Percentiles rank a stretch among this genome's conserved stretches.
phyloP scores from a whole-genome alignment of 2,888 invertebrate genomes.

The Neria commutata region DNA sequence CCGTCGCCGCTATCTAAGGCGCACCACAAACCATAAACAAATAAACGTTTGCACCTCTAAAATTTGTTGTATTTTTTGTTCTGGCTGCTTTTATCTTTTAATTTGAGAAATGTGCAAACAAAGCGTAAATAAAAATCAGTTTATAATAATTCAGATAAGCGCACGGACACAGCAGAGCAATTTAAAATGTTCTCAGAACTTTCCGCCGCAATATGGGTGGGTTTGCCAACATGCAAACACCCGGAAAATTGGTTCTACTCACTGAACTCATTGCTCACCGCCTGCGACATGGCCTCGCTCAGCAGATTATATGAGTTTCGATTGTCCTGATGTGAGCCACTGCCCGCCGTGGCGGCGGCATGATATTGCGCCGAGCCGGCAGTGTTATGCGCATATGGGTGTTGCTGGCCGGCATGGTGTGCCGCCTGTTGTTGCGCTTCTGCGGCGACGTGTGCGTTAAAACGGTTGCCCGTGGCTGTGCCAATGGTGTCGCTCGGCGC shows the following conservation, averaged over 20 bases:
- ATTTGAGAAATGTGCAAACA: too few relatives aligned
- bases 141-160: conserved; percentile 10
- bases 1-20: too few relatives aligned
- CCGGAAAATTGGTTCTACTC: too few relatives aligned
- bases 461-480: conserved; percentile 35
- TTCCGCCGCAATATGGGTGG: too few relatives aligned
- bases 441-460: conserved; percentile 28
- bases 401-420: conserved; percentile 8
- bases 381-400: too few relatives aligned
- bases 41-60: too few relatives aligned
- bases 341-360: conserved; percentile 39
- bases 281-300: conserved; percentile 67
- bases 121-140: too few relatives aligned
- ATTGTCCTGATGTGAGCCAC: conserved; percentile 46
- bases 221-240: too few relatives aligned
- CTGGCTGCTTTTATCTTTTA: too few relatives aligned
- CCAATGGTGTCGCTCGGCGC: conserved; percentile 43
- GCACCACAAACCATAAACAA: too few relatives aligned
- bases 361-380: conserved; percentile 34
- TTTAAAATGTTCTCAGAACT: too few relatives aligned
- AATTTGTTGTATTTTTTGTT: too few relatives aligned
- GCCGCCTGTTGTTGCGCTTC: conserved; percentile 13
- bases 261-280: conserved; percentile 67
- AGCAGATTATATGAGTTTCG: conserved; percentile 64
- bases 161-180: neutral